phyloP scores from a whole-genome alignment of 2,797 vertebrate species.

The Microctenopoma stevenorrisi region DNA sequence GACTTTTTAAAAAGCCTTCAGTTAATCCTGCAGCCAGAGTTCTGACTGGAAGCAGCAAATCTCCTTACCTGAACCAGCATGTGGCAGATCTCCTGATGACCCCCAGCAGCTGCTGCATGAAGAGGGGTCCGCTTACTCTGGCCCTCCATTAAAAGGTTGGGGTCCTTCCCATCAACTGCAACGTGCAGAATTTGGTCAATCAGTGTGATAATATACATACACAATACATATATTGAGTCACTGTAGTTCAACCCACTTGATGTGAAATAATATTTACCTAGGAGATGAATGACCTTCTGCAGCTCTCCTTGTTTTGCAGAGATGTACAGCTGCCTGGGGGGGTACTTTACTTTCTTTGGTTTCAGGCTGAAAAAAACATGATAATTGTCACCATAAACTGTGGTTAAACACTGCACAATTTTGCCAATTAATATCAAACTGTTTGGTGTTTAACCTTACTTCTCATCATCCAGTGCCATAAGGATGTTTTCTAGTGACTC shows the following conservation, averaged over 20 bases:
- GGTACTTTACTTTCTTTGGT: slow-evolving; percentile 92
- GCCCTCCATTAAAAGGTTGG: slow-evolving; percentile 93
- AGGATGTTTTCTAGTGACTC: slow-evolving; percentile 93
- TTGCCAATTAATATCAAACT: slow-evolving; percentile 5
- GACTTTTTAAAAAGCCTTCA: too few relatives aligned
- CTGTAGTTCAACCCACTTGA: not conserved
- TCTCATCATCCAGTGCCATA: slow-evolving; percentile 92
- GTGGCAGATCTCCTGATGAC: slow-evolving; percentile 95
- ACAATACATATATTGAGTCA: not conserved
- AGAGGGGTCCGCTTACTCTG: slow-evolving; percentile 90
- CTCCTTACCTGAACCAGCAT: slow-evolving; percentile 92
- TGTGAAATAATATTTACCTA: slow-evolving; percentile 81
- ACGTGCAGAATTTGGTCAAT: not conserved
- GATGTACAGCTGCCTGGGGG: slow-evolving; percentile 92
- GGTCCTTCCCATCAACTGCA: slow-evolving; percentile 95
- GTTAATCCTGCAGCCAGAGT: too few relatives aligned
- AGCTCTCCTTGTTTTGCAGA: slow-evolving; percentile 95
- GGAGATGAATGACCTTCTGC: slow-evolving; percentile 94
- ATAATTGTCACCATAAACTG: slow-evolving; percentile 17
- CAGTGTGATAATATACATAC: not conserved
- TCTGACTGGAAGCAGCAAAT: not conserved
- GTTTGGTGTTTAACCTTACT: slow-evolving; percentile 79
- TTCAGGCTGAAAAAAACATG: slow-evolving; percentile 75
- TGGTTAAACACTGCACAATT: not conserved
- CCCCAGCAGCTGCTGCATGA: slow-evolving; percentile 91